Base-by-base conservation (phyloP, 2,888 invertebrate species). In the Caenorhabditis virilis region DNA sequence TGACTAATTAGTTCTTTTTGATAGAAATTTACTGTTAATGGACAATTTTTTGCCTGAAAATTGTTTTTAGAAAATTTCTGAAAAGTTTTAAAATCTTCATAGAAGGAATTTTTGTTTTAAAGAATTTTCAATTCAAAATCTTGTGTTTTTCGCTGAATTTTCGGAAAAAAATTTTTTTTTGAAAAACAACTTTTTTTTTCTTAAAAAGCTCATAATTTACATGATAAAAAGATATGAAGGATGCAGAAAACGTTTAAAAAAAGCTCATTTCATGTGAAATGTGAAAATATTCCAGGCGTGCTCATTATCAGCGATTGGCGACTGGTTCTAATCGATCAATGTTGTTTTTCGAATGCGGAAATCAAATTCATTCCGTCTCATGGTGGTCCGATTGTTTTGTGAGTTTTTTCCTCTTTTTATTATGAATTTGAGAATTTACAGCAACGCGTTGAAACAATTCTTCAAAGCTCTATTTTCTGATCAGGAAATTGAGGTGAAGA, bases 251-350 rank as follows among this genome's bases (percentile, higher is more conserved):
- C 6, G 5, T n/a, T n/a, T 3, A 2, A 23, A 15, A 45, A 45
- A 18, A 27, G 30, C 23, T 5, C 3, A 4, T 13, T n/a, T 2
- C 30, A 5, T 1, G 27, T 30, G 30, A 18, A 30, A 27, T n/a
- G n/a, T n/a, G n/a, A n/a, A n/a, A n/a, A n/a, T n/a, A n/a, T 27
- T 45, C 18, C 45, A 45, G 45, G 2, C 2, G n/a, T n/a, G 26
- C 30, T 45, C 5, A 27, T 63, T 13, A 30, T 63, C 6, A 63
- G 57, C 6, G 62, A 63, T 50, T 63, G 62, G 62, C 52, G 62
- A 23, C 41, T 63, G 1, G 25, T 18, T 9, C n/a, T 15, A 6
- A 13, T 51, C 2, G 4, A 49, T 5, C 1, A 15, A 1, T 1
- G 11, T 0, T 48, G 11, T 9, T 2, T 53, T 16, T 11, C 6